Base-by-base conservation (phyloP, 2,113 vertebrate species). In the Grantiella picta region DNA sequence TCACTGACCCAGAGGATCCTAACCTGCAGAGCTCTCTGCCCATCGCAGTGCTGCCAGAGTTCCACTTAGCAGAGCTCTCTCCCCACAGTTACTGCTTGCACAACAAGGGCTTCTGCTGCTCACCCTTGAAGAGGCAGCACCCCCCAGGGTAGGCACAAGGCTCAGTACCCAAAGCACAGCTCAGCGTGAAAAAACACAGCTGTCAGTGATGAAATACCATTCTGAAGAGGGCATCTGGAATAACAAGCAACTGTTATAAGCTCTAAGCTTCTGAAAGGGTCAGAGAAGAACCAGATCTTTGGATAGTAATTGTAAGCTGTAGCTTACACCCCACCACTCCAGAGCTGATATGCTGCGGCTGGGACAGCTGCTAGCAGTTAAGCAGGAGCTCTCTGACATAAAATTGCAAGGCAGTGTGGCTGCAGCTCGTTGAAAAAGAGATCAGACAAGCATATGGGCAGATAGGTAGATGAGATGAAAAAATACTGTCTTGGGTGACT, bases 101-200 rank as follows among this genome's bases (percentile, higher is more conserved):
- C 27, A 76, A n/a, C 61, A 47, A 35, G 15, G 2, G 22, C 15
- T 89, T n/a, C n/a, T 45, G 28, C 31, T 38, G 24, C 4, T 3
- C 9, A 9, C 4, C 7, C 6, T 21, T 2, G 3, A 57, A 28
- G n/a, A 53, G 10, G 3, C 1, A 0, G 18, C 15, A 2, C 3
- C 22, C 22, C 22, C 12, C 6, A 0, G 36, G 25, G 19, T 4
- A 57, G 38, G 72, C 11, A 50, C 19, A 54, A 45, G 35, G 19
- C 47, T 53, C 49, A 68, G 31, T 21, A 40, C 22, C 31, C 42
- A 57, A 15, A 28, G 60, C 42, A 54, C 25, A 6, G 1, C 15
- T 64, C 49, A 45, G 2, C 0, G 1, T n/a, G 54, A 36, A 71
- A 82, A 92, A 61, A 23, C 12, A 36, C 33, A 61, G 15, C 35